Evolutionary conservation across 2,888 invertebrate species (phyloP).

Genomic region (Syrphus vitripennis): DNA sequence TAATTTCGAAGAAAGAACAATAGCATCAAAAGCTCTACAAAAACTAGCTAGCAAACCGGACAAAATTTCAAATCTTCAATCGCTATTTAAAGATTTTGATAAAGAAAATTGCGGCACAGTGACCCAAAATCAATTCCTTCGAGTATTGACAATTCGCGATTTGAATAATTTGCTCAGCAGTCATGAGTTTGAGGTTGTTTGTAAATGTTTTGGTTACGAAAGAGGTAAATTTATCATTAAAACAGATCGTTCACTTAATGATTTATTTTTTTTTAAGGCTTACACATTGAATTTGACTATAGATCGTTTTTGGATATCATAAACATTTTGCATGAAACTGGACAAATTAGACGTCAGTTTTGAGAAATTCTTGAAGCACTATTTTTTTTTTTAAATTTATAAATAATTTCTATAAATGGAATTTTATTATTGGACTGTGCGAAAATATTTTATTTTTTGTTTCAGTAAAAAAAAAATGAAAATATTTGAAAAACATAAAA

Average conservation of each 20-base stretch:
- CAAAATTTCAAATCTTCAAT: constrained; percentile 86
- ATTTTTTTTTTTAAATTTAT: too few relatives aligned
- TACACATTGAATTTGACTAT: constrained; percentile 86
- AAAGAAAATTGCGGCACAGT: constrained; percentile 86
- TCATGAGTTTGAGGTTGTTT: constrained; percentile 86
- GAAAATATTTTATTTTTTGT: too few relatives aligned
- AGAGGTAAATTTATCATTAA: constrained; percentile 80
- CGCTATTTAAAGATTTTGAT: constrained; percentile 88
- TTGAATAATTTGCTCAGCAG: constrained; percentile 85
- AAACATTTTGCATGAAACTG: constrained; percentile 84
- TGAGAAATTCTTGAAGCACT: constrained; percentile 44
- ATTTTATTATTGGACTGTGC: too few relatives aligned
- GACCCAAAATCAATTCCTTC: constrained; percentile 84
- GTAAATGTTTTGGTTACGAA: constrained; percentile 88
- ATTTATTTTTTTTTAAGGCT: constrained; percentile 66
- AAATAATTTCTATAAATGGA: too few relatives aligned
- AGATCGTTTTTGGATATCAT: constrained; percentile 86
- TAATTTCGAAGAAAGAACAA: constrained; percentile 87
- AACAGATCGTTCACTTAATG: background rate
- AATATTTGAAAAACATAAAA: too few relatives aligned
- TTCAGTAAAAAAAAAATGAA: too few relatives aligned
- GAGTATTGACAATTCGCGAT: constrained; percentile 85
- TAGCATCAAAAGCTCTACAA: constrained; percentile 85
- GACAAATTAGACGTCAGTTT: constrained; percentile 79
- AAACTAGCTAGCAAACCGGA: constrained; percentile 86